Evolutionary conservation across 1,140 invertebrate species (phyloP), one percentile per base, ranked within the genome.

Genomic region (Agrilus planipennis): DNA sequence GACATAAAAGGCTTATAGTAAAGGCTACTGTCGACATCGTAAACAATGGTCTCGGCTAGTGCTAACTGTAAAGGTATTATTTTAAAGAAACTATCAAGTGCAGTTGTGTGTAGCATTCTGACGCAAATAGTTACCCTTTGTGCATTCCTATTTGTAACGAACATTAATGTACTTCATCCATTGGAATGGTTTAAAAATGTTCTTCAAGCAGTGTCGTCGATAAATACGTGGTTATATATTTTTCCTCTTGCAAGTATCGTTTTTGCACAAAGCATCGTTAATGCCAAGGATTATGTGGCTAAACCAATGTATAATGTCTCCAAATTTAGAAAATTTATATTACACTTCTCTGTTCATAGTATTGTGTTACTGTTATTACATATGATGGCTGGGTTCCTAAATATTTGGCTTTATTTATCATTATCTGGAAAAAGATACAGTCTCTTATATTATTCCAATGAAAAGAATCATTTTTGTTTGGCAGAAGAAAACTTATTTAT

Each of bases 391-490:
- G 75, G 79, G 17, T 69, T 71, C 23, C 63, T 73, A 28, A 61
- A 73, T 3, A 67, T 72, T 44, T 75, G 72, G 65, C 47, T 79
- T 14, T 75, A 77, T 60, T 65, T 77, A 23, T 75, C 73, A 2
- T 52, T 79, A 12, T 65, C 68, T 16, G 70, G 64, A 41, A 69
- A 64, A 17, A 58, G 64, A 38, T 72, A 68, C 42, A 65, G 62
- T 46, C 64, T 61, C 9, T 51, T 75, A 15, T 67, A 51, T 7
- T 53, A 47, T 28, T 39, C 41, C 4, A 65, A 63, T 41, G 47
- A 47, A 16, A 42, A 51, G 15, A 23, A 51, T 19, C 23, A 30
- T 10, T 48, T 60, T 12, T 73, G 68, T 45, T 46, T 77, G 3
- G 62, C 65, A 23, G 71, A 74, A 44, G 65, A 70, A 41, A 61